phyloP scores from a whole-genome alignment of 1,140 invertebrate genomes.

The Euura saliciscinereae region DNA sequence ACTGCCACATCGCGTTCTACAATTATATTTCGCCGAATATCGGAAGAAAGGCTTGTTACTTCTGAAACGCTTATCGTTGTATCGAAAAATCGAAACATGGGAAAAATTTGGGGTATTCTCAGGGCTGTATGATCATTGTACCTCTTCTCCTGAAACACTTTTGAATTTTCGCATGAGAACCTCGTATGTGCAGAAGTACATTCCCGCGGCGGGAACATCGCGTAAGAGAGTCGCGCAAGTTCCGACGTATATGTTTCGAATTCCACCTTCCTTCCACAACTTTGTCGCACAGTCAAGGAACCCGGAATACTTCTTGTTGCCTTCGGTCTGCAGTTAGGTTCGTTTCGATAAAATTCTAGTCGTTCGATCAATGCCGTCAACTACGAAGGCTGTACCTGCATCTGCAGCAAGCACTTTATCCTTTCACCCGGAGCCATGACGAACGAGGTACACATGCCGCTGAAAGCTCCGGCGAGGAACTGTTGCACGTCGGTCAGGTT shows the following conservation, averaged over 20 bases:
- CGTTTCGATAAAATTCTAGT: background rate
- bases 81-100: too few species aligned
- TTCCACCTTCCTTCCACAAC: constrained; percentile 70
- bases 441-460: constrained; percentile 67
- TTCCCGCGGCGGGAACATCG: constrained; percentile 73
- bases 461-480: constrained; percentile 67
- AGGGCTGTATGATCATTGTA: constrained; percentile 17
- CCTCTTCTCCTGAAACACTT: constrained; percentile 59
- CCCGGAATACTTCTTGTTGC: constrained; percentile 64
- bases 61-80: too few species aligned
- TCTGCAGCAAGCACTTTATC: constrained; percentile 72
- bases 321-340: constrained; percentile 43
- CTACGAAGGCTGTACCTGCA: constrained; percentile 44
- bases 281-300: constrained; percentile 69
- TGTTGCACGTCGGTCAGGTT: constrained; percentile 60
- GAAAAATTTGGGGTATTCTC: too few species aligned
- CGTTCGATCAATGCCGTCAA: background rate
- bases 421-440: constrained; percentile 76
- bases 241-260: constrained; percentile 70
- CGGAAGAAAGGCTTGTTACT: too few species aligned
- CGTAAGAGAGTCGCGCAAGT: constrained; percentile 68
- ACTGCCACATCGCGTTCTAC: constrained; percentile 56
- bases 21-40: too few species aligned
- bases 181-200: constrained; percentile 76
- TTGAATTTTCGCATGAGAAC: constrained; percentile 57